Evolutionary conservation across 2,797 vertebrate genomes (phyloP).

Genomic region (Phrynocephalus vlangalii): DNA sequence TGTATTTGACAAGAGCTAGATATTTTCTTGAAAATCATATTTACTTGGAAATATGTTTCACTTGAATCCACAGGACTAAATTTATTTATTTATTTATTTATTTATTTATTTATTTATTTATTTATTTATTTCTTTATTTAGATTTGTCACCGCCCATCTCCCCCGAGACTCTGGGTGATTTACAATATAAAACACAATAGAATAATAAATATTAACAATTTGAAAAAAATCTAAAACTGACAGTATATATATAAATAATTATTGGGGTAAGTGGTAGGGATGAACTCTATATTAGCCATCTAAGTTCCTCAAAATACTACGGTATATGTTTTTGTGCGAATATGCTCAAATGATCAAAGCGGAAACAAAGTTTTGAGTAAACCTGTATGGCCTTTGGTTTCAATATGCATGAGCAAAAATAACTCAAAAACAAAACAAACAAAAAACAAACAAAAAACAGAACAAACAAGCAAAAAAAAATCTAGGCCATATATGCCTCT

Average conservation of each 20-base stretch:
- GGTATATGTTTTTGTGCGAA: not conserved
- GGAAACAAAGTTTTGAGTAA: not conserved
- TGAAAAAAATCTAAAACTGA: no score
- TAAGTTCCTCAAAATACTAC: not conserved
- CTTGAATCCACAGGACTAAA: not conserved
- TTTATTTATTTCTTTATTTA: no score
- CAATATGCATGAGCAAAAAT: not conserved
- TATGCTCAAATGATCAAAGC: not conserved
- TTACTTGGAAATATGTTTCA: not conserved
- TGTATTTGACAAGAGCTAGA: slow-evolving; percentile 15
- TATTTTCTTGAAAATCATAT: not conserved
- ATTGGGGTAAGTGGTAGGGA: no score
- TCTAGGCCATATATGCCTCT: not conserved
- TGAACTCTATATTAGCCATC: no score
- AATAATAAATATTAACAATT: no score
- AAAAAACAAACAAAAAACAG: not conserved
- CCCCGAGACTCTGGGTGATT: no score
- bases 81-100: no score
- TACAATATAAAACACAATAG: no score
- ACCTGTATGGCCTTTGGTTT: not conserved
- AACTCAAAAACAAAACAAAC: not conserved
- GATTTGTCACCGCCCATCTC: no score
- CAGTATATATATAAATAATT: no score
- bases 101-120: no score
- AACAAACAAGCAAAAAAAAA: not conserved